phyloP scores from a whole-genome alignment of 2,888 invertebrate genomes.

The Campopleginae sp. region DNA sequence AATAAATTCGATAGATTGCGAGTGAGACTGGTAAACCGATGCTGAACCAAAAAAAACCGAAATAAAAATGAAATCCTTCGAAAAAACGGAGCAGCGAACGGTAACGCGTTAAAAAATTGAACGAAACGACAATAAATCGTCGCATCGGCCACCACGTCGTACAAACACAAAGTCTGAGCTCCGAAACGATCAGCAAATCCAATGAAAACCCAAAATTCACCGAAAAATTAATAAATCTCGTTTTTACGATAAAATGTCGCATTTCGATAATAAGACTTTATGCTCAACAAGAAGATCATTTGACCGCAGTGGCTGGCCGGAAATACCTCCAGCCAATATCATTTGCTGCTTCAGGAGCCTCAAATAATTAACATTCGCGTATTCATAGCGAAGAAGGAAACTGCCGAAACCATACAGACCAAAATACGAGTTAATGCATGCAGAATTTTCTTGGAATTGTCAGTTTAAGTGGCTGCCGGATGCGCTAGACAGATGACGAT shows the following conservation, averaged over 20 bases:
- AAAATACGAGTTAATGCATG: not conserved
- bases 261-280: conserved; percentile 10
- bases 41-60: too few species aligned
- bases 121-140: conserved; percentile 63
- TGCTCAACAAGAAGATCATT: not conserved
- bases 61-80: not conserved
- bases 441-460: not conserved
- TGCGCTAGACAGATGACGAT: not conserved
- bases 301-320: not conserved
- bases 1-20: not conserved
- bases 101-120: conserved; percentile 52
- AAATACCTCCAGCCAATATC: not conserved
- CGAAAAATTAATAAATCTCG: not conserved
- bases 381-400: not conserved
- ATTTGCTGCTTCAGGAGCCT: not conserved
- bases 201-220: not conserved
- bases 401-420: conserved; percentile 1
- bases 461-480: not conserved
- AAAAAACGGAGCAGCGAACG: conserved; percentile 36
- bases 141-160: conserved; percentile 55
- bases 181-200: not conserved
- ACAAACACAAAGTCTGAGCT: too few species aligned
- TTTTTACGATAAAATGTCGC: conserved; percentile 10
- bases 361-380: conserved; percentile 6
- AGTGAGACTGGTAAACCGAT: not conserved